Evolutionary conservation across 2,888 invertebrate species (phyloP), one percentile per base, ranked within the genome.

Genomic region (Lithophane semibrunnea): DNA sequence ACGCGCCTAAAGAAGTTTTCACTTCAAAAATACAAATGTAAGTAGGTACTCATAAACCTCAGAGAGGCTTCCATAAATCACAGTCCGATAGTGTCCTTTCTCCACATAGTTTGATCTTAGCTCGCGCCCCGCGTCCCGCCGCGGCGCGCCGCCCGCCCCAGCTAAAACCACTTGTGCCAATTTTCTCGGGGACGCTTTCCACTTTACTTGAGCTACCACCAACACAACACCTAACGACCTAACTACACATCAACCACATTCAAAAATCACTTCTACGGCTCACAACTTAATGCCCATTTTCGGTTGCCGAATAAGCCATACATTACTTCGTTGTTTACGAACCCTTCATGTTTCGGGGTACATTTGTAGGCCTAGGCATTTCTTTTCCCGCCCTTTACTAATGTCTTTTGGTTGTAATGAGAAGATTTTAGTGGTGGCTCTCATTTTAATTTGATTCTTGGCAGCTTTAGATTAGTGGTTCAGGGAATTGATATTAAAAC

Each of bases 131-230:
- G 88, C 92, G 84, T 90, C 91, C 86, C 91, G 87, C 80, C 86
- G 86, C 89, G 90, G 80, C 92, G 90, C 90, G 91, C 90, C 92
- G 91, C 93, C 93, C 92, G 91, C 91, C 94, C 92, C 93, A 89
- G 92, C 96, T 96, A 95, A 95, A 96, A 96, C 96, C 96, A 96
- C 97, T 97, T 96, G 96, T 97, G 96, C 97, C 97, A 96, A 97
- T 96, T 96, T 96, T 96, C 95, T 95, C 93, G 93, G 94, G 92
- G 95, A 95, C 95, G 96, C 93, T 94, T 95, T 95, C 95, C 95
- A 96, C 95, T 96, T 95, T 95, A 95, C 95, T 95, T 94, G 94
- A 95, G 94, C 95, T 95, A 93, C 91, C 92, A 91, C 89, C 87
- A 84, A 86, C 87, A 83, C 91, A 88, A 84, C 87, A 86, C 91